Evolutionary conservation across 2,113 vertebrate species (phyloP).

Genomic region (Myotis yumanensis): DNA sequence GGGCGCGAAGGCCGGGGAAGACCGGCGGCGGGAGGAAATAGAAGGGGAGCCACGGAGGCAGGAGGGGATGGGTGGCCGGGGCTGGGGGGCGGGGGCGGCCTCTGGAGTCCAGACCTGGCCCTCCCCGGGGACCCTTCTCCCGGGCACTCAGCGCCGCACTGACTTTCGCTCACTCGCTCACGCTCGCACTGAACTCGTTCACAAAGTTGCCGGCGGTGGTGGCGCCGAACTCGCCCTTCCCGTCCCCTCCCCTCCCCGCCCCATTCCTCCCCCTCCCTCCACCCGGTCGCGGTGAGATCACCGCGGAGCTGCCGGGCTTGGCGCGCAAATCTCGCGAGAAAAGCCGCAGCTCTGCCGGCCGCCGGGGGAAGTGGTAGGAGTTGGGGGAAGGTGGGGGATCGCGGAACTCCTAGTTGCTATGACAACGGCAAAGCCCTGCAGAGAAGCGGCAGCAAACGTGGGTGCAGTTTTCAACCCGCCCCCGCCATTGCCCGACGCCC

Average conservation of each 20-base stretch:
- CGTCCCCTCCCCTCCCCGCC: conserved; percentile 6
- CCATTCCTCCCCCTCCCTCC: conserved; percentile 6
- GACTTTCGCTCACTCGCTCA: conserved; percentile 69
- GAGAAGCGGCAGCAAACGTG: conserved; percentile 49
- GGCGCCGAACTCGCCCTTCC: conserved; percentile 59
- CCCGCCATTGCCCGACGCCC: neutral
- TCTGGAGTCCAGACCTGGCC: conserved; percentile 43
- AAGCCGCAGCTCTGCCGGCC: neutral
- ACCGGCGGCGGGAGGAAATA: neutral
- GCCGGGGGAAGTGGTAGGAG: conserved; percentile 34
- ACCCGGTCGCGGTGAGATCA: conserved; percentile 83
- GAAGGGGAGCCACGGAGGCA: conserved; percentile 6
- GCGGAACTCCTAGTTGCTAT: conserved; percentile 68
- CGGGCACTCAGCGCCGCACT: conserved; percentile 31
- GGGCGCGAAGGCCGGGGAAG: conserved; percentile 29
- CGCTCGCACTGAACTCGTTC: conserved; percentile 79
- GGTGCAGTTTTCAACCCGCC: conserved; percentile 53
- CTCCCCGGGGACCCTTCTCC: conserved; percentile 48
- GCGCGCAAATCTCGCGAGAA: conserved; percentile 74
- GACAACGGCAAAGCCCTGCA: conserved; percentile 69
- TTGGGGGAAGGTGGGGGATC: neutral
- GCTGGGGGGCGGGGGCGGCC: neutral
- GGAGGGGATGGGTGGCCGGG: neutral
- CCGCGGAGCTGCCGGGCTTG: neutral
- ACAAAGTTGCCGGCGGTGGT: conserved; percentile 81